phyloP scores from a whole-genome alignment of 2,113 vertebrate species.

The Nycticebus coucang region DNA sequence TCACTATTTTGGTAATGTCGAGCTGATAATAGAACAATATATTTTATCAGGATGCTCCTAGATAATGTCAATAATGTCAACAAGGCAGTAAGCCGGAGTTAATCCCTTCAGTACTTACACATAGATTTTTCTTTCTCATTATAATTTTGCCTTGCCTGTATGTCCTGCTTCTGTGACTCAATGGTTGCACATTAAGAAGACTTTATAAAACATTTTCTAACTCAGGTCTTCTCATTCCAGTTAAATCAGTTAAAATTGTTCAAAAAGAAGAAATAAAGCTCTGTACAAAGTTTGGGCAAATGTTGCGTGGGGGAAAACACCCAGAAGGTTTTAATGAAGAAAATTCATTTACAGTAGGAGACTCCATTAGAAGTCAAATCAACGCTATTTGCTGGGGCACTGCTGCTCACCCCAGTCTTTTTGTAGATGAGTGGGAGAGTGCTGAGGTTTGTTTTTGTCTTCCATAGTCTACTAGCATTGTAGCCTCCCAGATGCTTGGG shows the following conservation, averaged over 20 bases:
- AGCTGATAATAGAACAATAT: not conserved
- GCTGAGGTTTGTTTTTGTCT: not conserved
- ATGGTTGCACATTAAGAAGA: not conserved
- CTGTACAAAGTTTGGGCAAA: not conserved
- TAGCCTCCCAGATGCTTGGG: not conserved
- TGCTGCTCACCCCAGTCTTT: not conserved
- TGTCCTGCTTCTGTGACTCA: slow-evolving; percentile 1
- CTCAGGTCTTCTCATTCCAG: not conserved
- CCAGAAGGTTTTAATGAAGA: not conserved
- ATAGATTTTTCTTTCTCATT: not conserved
- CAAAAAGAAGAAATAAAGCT: slow-evolving; percentile 40
- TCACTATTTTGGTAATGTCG: not conserved
- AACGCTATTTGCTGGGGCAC: not conserved
- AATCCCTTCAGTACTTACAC: not conserved
- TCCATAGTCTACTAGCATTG: not conserved
- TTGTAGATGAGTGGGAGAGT: not conserved
- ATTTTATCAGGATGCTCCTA: not conserved
- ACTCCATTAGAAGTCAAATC: not conserved
- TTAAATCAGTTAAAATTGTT: slow-evolving; percentile 9
- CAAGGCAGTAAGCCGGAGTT: not conserved
- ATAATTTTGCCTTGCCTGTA: not conserved
- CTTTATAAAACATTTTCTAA: not conserved
- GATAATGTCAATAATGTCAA: slow-evolving; percentile 45
- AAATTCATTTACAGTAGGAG: not conserved
- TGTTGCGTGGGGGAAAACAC: not conserved